Percentiles rank a stretch among this genome's conserved stretches.
phyloP scores from a whole-genome alignment of 2,113 vertebrate genomes.

The Salvator merianae region DNA sequence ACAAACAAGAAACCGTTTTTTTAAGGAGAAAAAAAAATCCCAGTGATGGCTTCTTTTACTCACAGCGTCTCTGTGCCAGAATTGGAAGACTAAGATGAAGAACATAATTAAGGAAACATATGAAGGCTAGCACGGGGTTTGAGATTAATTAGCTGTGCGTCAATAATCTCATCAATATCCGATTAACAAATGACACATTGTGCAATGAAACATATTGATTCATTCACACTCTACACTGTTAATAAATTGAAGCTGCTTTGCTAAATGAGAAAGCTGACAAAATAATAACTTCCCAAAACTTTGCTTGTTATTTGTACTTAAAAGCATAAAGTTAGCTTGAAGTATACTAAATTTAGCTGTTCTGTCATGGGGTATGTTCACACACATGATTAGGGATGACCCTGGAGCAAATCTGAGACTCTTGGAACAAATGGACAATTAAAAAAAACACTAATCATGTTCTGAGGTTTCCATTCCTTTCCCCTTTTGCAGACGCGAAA shows the following conservation, averaged over 20 bases:
- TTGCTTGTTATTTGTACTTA: slow-evolving; percentile 70
- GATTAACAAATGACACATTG: slow-evolving; percentile 99
- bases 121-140: slow-evolving; percentile 87
- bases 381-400: too few species aligned
- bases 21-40: neutral
- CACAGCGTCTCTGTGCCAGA: slow-evolving; percentile 76
- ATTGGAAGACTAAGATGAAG: slow-evolving; percentile 93
- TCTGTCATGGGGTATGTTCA: slow-evolving; percentile 45
- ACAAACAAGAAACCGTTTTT: slow-evolving; percentile 30
- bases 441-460: too few species aligned
- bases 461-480: too few species aligned
- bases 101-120: slow-evolving; percentile 99
- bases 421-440: too few species aligned
- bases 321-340: slow-evolving; percentile 78
- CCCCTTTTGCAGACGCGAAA: too few species aligned
- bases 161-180: slow-evolving; percentile 99
- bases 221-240: slow-evolving; percentile 87
- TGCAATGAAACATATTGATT: slow-evolving; percentile 98
- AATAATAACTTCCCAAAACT: slow-evolving; percentile 80
- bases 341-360: slow-evolving; percentile 75
- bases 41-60: slow-evolving; percentile 83
- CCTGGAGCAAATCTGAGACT: too few species aligned
- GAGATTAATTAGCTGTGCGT: slow-evolving; percentile 99
- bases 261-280: slow-evolving; percentile 88
- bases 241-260: slow-evolving; percentile 94